Base-by-base conservation (phyloP, 2,888 invertebrate species). In the Megamerina dolium region DNA sequence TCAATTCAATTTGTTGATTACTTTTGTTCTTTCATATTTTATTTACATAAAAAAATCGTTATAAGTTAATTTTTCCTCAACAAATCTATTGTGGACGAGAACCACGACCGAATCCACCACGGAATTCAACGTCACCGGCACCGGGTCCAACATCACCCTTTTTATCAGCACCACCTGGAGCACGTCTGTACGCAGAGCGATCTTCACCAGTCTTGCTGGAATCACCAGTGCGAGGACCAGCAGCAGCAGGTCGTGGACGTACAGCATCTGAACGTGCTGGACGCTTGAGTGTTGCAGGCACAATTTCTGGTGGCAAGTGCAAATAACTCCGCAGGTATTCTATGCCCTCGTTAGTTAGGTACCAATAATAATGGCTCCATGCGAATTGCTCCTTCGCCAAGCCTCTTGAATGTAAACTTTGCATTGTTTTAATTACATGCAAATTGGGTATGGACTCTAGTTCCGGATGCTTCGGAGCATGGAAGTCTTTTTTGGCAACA, bases 361-460 rank as follows among this genome's bases (percentile, higher is more conserved):
- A 83, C 96, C 97, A 99, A 73, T 99, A 99, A 66, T 90, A 99
- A 73, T 99, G 97, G 64, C 97, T 84, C 99, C 99, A 99, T 4
- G 97, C 96, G 74, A 99, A 99, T 75, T 99, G 97, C 78, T 99
- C 97, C 73, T 89, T 92, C n/a, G 99, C 99, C 65, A 85, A 89
- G 47, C 96, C 97, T 70, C 89, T 82, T 4, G 97, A 97, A 74
- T 95, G 95, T 57, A 99, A 76, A 8, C 93, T 93, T 77, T 94
- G 91, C 79, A 96, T 80, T 56, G 96, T 93, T 75, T 97, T 97
- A 70, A 99, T 97, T 44, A 99, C 97, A 77, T 99, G 91, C 52
- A 99, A 82, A 75, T 99, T 99, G 55, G 95, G 92, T 62, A 99
- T 93, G 61, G 77, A 81, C 70, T 93, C 90, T 60, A 99, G 76